Conservation (phyloP, 2,113 vertebrate species). For the Pandion haliaetus region DNA sequence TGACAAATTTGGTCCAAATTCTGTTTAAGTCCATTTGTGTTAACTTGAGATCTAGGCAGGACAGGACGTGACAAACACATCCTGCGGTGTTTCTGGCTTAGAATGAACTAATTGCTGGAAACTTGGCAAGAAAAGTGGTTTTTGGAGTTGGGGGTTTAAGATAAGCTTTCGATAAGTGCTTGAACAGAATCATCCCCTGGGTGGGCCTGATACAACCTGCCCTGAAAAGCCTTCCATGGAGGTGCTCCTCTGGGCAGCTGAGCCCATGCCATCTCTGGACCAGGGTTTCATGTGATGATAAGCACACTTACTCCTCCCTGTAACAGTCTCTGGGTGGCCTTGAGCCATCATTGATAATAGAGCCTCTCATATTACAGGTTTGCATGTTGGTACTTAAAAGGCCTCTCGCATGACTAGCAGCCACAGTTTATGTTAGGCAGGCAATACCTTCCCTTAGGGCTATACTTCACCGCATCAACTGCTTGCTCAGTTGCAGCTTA, state of each 20-base stretch:
- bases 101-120: constrained; percentile 29
- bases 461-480: background rate
- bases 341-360: background rate
- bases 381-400: background rate
- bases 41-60: background rate
- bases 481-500: background rate
- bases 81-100: background rate
- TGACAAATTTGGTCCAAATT: background rate
- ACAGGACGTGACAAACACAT: constrained; percentile 60
- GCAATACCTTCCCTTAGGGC: background rate
- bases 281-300: background rate
- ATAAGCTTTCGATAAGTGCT: background rate
- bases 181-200: background rate
- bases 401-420: background rate
- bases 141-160: constrained; percentile 8
- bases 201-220: background rate
- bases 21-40: background rate
- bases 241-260: background rate
- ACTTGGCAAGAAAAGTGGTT: constrained; percentile 23
- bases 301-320: background rate
- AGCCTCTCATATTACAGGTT: background rate
- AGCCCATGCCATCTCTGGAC: background rate
- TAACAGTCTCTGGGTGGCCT: background rate
- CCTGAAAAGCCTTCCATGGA: background rate
- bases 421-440: background rate